Percentiles rank a stretch among this genome's conserved stretches.
These are phyloP conservation scores for Hystrix brachyura DNA, from an alignment of 2,113 vertebrate species.

Conservation along the genomic window DNA sequence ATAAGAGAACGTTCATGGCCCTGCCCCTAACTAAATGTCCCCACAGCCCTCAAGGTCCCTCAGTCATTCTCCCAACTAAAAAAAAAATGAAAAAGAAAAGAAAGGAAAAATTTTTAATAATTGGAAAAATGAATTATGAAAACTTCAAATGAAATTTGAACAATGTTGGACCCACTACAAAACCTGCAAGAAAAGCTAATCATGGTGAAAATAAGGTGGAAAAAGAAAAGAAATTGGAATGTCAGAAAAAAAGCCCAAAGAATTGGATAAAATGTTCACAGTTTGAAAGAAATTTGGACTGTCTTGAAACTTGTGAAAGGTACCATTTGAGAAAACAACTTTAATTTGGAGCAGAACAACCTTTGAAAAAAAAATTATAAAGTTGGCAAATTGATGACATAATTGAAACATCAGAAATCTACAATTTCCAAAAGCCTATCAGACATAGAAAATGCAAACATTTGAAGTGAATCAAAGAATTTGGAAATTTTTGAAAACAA, in stretches of 20 bases:
- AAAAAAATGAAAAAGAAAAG: conserved; percentile 70
- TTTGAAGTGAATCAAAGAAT: conserved; percentile 73
- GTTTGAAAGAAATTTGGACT: conserved; percentile 66
- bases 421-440: conserved; percentile 72
- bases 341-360: conserved; percentile 73
- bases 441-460: conserved; percentile 68
- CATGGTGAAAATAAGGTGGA: conserved; percentile 35
- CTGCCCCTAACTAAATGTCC: conserved; percentile 82
- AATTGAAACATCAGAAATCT: conserved; percentile 66
- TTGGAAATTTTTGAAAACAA: conserved; percentile 79
- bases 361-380: conserved; percentile 44
- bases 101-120: conserved; percentile 79
- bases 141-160: conserved; percentile 77
- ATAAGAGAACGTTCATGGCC: conserved; percentile 71
- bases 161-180: conserved; percentile 76
- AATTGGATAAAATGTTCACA: conserved; percentile 70
- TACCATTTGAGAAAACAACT: conserved; percentile 69
- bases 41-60: conserved; percentile 74
- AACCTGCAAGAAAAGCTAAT: conserved; percentile 59
- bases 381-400: conserved; percentile 69
- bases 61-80: conserved; percentile 75
- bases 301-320: conserved; percentile 65
- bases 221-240: conserved; percentile 67
- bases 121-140: conserved; percentile 78
- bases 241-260: conserved; percentile 53